Conservation (phyloP, 2,888 invertebrate genomes). For the Spialia ferax region DNA sequence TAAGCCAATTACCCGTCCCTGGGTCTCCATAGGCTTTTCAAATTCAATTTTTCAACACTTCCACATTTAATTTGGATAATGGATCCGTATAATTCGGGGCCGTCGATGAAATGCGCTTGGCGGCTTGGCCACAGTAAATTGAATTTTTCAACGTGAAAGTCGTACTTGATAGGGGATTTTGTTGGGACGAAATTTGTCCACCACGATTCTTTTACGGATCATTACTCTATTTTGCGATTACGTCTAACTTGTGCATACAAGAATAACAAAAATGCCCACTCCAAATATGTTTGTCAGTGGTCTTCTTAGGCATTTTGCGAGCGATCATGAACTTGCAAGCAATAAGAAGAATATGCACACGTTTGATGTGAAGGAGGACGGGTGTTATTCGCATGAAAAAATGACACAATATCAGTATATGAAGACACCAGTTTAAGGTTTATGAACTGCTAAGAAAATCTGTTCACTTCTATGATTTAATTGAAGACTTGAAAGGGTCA, state of each 20-base stretch:
- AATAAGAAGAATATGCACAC: too few species aligned
- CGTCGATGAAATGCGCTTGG: constrained; percentile 32
- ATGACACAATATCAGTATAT: too few species aligned
- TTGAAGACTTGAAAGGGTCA: too few species aligned
- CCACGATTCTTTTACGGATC: background rate
- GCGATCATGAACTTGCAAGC: too few species aligned
- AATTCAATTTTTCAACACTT: constrained; percentile 57
- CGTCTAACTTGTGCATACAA: background rate
- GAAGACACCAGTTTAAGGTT: too few species aligned
- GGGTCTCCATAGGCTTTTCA: constrained; percentile 51
- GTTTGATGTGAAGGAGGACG: too few species aligned
- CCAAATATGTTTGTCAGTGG: too few species aligned
- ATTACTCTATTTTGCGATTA: background rate
- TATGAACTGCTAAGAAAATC: too few species aligned
- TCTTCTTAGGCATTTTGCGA: too few species aligned
- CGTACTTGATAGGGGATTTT: constrained; percentile 8
- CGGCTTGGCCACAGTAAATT: constrained; percentile 33
- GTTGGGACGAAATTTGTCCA: background rate
- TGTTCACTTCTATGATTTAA: too few species aligned
- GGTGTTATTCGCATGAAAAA: too few species aligned
- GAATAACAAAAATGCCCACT: too few species aligned
- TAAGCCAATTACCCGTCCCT: constrained; percentile 53
- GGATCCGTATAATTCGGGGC: constrained; percentile 47
- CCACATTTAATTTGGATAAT: constrained; percentile 49
- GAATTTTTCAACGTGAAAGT: constrained; percentile 31